phyloP scores from a whole-genome alignment of 1,140 invertebrate genomes.

The Brachionus rotundiformis region DNA sequence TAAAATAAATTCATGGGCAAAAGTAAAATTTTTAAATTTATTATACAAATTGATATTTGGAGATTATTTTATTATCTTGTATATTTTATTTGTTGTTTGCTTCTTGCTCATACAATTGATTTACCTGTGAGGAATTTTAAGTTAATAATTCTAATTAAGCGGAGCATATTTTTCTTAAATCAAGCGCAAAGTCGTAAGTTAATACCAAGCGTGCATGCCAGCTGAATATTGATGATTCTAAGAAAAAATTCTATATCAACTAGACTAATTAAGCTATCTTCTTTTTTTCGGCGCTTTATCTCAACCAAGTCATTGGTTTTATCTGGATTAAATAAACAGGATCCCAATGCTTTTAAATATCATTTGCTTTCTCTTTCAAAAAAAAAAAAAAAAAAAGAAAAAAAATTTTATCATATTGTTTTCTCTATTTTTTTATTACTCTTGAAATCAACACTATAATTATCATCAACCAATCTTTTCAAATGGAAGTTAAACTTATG shows the following conservation, averaged over 20 bases:
- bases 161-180: not conserved
- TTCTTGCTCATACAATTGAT: not conserved
- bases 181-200: conserved; percentile 3
- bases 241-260: not conserved
- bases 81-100: not conserved
- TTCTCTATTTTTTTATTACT: conserved; percentile 21
- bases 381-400: not conserved
- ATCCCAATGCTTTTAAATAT: conserved; percentile 26
- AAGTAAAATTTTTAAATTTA: not conserved
- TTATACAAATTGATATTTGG: no score
- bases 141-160: not conserved
- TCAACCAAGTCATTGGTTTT: not conserved
- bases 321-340: conserved; percentile 47
- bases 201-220: not conserved
- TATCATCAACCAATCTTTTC: conserved; percentile 44
- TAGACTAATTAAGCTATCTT: not conserved
- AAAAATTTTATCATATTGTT: not conserved
- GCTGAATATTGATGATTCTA: conserved; percentile 1
- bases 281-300: not conserved
- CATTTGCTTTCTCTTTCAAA: conserved; percentile 24
- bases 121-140: not conserved
- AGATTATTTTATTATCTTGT: not conserved
- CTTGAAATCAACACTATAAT: conserved; percentile 46
- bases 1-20: not conserved
- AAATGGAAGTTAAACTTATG: conserved; percentile 35